These are phyloP conservation scores for Hipposideros larvatus DNA, from an alignment of 2,797 vertebrate genomes.

Conservation along the genomic window DNA sequence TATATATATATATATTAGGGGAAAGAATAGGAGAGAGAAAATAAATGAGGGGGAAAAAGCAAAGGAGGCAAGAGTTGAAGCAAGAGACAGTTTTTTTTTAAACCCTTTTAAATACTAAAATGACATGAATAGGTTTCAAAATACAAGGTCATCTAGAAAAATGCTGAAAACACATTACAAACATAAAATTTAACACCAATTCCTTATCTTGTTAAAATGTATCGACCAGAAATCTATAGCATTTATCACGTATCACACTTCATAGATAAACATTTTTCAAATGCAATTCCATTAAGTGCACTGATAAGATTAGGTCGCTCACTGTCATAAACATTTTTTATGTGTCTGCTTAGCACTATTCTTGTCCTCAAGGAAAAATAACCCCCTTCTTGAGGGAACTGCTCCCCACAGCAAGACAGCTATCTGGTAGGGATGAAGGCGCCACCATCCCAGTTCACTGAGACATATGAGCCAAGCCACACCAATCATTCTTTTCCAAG, in stretches of 20 bases:
- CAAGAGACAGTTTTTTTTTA: not conserved
- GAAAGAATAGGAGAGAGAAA: not conserved
- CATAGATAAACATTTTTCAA: not conserved
- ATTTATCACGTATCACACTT: not conserved
- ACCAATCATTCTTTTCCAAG: not conserved
- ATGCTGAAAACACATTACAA: not conserved
- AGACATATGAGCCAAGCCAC: not conserved
- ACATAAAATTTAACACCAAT: not conserved
- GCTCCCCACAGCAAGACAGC: not conserved
- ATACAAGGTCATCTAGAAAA: not conserved
- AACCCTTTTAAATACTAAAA: not conserved
- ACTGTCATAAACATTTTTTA: not conserved
- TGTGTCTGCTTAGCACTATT: not conserved
- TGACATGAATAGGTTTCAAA: not conserved
- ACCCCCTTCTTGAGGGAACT: not conserved
- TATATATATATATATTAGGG: too few relatives aligned
- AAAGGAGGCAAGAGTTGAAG: not conserved
- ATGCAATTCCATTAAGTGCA: not conserved
- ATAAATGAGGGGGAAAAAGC: not conserved
- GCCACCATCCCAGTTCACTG: not conserved
- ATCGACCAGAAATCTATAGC: not conserved
- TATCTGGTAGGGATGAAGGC: rapidly evolving
- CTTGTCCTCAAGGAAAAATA: not conserved
- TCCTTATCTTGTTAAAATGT: not conserved
- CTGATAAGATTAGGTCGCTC: not conserved